phyloP scores from a whole-genome alignment of 2,797 vertebrate genomes.

The Malacoctenus gilli region DNA sequence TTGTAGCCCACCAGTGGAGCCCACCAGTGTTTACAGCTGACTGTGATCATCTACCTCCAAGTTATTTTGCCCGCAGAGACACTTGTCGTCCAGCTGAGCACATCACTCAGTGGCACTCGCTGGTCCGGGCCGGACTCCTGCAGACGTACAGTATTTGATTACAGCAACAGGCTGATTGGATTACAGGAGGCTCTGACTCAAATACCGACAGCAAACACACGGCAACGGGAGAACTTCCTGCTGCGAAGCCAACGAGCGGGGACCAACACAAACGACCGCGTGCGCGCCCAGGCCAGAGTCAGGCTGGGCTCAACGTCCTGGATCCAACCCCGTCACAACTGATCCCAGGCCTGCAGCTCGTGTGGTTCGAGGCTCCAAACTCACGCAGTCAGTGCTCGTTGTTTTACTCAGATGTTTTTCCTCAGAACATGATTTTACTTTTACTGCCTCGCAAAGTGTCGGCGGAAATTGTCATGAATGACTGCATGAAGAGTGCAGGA shows the following conservation, averaged over 20 bases:
- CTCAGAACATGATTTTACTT: too few relatives aligned
- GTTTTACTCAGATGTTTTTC: too few relatives aligned
- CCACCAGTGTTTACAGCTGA: conserved; percentile 3
- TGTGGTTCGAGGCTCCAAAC: too few relatives aligned
- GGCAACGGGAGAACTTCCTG: conserved; percentile 61
- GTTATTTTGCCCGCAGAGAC: conserved; percentile 49
- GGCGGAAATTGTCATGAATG: too few relatives aligned
- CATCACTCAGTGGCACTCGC: conserved; percentile 66
- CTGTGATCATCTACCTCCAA: conserved; percentile 22
- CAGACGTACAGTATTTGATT: conserved; percentile 72
- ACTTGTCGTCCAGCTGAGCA: conserved; percentile 67
- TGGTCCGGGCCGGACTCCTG: conserved; percentile 46
- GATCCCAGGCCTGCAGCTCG: too few relatives aligned
- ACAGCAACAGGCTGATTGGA: conserved; percentile 72
- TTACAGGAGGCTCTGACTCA: conserved; percentile 66
- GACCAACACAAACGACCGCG: conserved; percentile 3
- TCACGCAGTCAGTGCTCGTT: too few relatives aligned
- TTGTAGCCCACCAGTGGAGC: not conserved
- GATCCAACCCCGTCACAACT: not conserved
- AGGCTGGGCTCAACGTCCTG: conserved; percentile 10
- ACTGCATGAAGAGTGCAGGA: too few relatives aligned
- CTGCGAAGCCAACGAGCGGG: conserved; percentile 20
- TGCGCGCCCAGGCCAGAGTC: conserved; percentile 6
- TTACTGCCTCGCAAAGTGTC: too few relatives aligned
- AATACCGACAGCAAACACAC: conserved; percentile 58